Base-by-base conservation (phyloP, 1,140 invertebrate genomes). In the Philaenus spumarius region DNA sequence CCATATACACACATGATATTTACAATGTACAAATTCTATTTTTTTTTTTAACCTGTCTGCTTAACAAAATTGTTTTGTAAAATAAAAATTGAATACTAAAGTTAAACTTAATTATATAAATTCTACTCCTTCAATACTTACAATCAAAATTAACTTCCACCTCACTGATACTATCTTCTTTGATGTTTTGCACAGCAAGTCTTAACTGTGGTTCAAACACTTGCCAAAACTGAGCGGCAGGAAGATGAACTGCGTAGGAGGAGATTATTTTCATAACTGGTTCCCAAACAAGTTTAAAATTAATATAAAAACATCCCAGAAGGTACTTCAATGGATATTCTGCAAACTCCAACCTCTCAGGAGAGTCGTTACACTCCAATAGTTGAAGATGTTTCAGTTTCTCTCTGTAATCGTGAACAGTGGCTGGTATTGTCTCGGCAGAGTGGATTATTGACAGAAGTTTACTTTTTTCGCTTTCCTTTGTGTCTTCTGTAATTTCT, bases 241-340 rank as follows among this genome's bases (percentile, higher is more conserved):
- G 69, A 67, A 92, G 75, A 1, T 77, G 75, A 62, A 79, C 76
- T 0, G 87, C 87, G 68, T 88, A 88, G 6, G 82, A 78, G 2
- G 82, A 74, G 51, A 96, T 83, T 17, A 92, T 77, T 65, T 86
- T 80, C 6, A 78, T 73, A 0, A 88, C 74, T n/a, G 91, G 89
- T 45, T 88, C 83, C 93, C 93, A 97, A 0, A 97, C 66, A 19
- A 93, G 73, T 65, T 87, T 87, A 63, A 96, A 95, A 69, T 96
- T 96, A 2, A 89, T 75, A 70, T 88, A 93, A 2, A 96, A 72
- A 59, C 83, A 79, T 6, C 93, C 90, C 6, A 95, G 76, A 55
- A 95, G 76, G 68, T 89, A 93, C 51, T 83, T 77, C 2, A 96
- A 66, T 0, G 85, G 80, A 46, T 80, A 52, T 11, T 15, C 12